Evolutionary conservation across 1,140 invertebrate species (phyloP).

Genomic region (Epicauta chinensis): DNA sequence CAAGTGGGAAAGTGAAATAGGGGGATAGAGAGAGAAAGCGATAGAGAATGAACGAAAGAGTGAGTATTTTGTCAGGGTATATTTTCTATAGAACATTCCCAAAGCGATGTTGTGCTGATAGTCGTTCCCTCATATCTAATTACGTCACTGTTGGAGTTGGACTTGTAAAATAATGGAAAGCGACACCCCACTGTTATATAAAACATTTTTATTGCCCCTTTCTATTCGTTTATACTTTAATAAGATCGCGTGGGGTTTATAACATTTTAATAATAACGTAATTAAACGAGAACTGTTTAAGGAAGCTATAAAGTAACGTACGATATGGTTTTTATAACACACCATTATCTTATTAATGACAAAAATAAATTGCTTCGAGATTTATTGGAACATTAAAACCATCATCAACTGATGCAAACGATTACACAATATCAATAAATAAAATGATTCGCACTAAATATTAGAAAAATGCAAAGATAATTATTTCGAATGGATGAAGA

Average conservation of each 20-base stretch:
- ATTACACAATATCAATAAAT: too few relatives aligned
- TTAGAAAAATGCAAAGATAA: too few relatives aligned
- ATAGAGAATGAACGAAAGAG: too few relatives aligned
- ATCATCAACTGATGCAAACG: too few relatives aligned
- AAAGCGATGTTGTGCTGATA: neutral
- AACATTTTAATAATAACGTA: conserved; percentile 17
- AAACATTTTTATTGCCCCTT: conserved; percentile 14
- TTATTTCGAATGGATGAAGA: too few relatives aligned
- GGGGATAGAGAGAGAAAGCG: neutral
- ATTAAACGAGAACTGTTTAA: conserved; percentile 15
- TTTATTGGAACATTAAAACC: neutral
- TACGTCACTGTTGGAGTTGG: conserved; percentile 8
- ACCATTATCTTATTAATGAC: conserved; percentile 16
- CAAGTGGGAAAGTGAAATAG: conserved; percentile 9
- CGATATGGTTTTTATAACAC: conserved; percentile 15
- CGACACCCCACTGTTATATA: conserved; percentile 14
- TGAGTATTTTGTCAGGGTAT: conserved; percentile 11
- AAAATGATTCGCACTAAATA: too few relatives aligned
- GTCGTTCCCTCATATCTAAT: conserved; percentile 15
- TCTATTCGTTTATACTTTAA: conserved; percentile 17
- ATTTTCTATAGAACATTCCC: conserved; percentile 4
- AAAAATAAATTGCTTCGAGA: conserved; percentile 13
- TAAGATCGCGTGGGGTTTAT: conserved; percentile 14
- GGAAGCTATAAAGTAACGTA: conserved; percentile 10
- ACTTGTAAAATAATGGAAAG: conserved; percentile 18